These are phyloP conservation scores for Tryphoninae sp. DNA, from an alignment of 2,888 invertebrate species.

Conservation along the genomic window DNA sequence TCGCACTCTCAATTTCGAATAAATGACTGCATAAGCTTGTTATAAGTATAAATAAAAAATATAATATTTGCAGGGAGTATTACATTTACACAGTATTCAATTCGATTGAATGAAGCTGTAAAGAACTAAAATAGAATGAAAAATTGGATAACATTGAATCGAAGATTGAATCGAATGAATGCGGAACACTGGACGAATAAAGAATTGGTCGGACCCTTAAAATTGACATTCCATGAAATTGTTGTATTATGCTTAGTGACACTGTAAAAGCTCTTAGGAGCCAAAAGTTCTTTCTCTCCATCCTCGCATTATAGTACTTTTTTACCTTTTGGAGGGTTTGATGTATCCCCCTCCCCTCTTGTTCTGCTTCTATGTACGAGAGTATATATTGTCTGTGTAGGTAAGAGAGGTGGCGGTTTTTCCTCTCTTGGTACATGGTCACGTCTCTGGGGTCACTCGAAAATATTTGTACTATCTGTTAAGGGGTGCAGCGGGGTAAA, in stretches of 20 bases:
- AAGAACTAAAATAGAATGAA: background rate
- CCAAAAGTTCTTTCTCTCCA: background rate
- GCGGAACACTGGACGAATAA: background rate
- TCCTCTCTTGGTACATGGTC: conserved; percentile 56
- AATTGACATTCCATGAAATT: background rate
- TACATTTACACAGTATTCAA: no score
- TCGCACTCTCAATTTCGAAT: no score
- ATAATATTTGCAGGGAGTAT: no score
- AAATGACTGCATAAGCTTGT: no score
- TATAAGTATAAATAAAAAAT: no score
- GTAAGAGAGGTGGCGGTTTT: conserved; percentile 38
- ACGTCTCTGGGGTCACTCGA: conserved; percentile 65
- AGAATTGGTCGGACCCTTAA: background rate
- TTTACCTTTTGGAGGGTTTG: background rate
- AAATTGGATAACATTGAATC: background rate
- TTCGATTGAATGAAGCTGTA: no score
- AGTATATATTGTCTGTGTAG: background rate
- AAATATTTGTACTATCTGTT: conserved; percentile 71
- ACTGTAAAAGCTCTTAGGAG: background rate
- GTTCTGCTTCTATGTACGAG: background rate
- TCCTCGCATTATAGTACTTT: background rate
- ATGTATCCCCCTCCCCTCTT: background rate
- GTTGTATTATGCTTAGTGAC: background rate
- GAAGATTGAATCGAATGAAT: background rate
- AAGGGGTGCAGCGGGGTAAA: conserved; percentile 45